Conservation (phyloP, 2,888 invertebrate species). For the Uropetala carovei region DNA sequence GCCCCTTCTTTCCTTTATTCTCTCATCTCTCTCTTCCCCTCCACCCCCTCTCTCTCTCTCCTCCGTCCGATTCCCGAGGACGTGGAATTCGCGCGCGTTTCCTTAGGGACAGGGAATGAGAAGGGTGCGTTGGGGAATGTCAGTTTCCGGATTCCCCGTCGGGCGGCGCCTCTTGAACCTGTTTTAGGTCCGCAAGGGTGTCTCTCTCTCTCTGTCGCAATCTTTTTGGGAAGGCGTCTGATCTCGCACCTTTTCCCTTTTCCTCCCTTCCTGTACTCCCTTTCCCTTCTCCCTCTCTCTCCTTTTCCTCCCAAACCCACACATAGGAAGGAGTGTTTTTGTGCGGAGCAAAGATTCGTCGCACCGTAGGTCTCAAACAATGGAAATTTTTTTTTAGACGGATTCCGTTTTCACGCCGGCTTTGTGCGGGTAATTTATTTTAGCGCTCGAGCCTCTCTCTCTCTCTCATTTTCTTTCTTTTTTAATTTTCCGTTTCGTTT, state of each 20-base stretch:
- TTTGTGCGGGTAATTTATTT: constrained; percentile 43
- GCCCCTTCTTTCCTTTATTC: not conserved
- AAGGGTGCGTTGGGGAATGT: constrained; percentile 30
- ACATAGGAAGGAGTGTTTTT: not conserved
- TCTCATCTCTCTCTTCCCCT: not conserved
- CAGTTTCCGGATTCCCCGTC: constrained; percentile 28
- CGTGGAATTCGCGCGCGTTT: constrained; percentile 9
- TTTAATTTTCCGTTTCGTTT: not conserved
- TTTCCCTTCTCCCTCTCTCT: not conserved
- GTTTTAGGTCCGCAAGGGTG: not conserved
- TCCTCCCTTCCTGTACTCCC: not conserved
- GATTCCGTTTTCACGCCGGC: constrained; percentile 43
- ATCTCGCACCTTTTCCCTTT: not conserved
- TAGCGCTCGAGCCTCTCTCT: not conserved
- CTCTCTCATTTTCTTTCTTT: not conserved
- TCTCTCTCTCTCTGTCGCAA: constrained; percentile 9
- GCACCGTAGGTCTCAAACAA: constrained; percentile 16
- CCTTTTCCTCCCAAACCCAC: not conserved
- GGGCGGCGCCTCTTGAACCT: constrained; percentile 15
- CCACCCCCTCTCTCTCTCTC: not conserved
- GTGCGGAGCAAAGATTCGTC: constrained; percentile 7
- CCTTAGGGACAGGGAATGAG: not conserved
- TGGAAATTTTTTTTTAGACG: not conserved
- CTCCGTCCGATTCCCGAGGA: not conserved
- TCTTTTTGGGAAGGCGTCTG: constrained; percentile 29